Evolutionary conservation across 2,888 invertebrate species (phyloP).

Genomic region (Heliconius sara): DNA sequence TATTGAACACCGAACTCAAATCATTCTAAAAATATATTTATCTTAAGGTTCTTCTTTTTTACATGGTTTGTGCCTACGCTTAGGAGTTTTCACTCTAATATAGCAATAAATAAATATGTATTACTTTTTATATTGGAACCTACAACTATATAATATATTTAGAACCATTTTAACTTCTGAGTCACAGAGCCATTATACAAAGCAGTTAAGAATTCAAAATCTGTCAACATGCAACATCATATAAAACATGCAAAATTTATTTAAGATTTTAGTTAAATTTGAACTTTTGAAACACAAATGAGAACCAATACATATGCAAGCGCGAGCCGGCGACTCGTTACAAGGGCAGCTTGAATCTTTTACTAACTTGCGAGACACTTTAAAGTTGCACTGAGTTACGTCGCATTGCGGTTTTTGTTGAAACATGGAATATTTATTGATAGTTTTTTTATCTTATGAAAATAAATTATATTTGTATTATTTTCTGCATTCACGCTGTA

Average conservation of each 20-base stretch:
- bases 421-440: constrained; percentile 1
- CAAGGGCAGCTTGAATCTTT: constrained; percentile 21
- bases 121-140: neutral
- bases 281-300: neutral
- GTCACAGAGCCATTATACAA: neutral
- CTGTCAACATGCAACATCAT: neutral
- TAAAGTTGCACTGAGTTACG: constrained; percentile 17
- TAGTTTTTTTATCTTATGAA: neutral
- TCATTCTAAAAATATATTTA: no score
- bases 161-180: no score
- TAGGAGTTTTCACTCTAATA: no score
- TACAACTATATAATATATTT: neutral
- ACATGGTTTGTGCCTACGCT: no score
- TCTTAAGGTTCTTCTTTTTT: neutral
- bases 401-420: constrained; percentile 27
- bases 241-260: neutral
- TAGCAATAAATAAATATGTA: no score
- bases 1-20: no score
- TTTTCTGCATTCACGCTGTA: neutral
- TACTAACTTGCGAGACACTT: constrained; percentile 13
- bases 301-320: constrained; percentile 3
- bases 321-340: neutral
- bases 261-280: neutral
- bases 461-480: neutral
- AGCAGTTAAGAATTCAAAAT: neutral